These are phyloP conservation scores for Andricus grossulariae DNA, from an alignment of 1,140 invertebrate species.

Conservation along the genomic window DNA sequence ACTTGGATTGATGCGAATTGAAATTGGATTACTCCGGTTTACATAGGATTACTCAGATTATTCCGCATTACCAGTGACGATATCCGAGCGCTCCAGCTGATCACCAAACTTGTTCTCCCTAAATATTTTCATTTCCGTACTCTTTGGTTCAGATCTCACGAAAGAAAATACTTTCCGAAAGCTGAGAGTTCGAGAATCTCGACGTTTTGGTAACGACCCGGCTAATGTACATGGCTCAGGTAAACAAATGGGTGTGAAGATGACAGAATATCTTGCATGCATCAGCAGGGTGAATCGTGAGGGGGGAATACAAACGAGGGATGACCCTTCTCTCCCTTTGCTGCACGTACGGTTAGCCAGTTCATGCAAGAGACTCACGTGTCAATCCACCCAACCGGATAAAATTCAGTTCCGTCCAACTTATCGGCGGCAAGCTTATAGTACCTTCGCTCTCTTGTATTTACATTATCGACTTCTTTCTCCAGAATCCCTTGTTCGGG, in stretches of 20 bases:
- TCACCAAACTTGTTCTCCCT: no score
- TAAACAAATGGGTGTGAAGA: constrained; percentile 15
- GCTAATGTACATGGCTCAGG: background rate
- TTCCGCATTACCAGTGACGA: no score
- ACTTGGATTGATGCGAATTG: no score
- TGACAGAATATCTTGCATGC: constrained; percentile 24
- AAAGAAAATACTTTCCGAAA: no score
- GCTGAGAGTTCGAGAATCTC: no score
- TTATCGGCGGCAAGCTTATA: background rate
- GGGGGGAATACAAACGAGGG: constrained; percentile 29
- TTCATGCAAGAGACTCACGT: constrained; percentile 18
- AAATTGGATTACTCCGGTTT: no score
- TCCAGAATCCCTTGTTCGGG: background rate
- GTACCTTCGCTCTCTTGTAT: background rate
- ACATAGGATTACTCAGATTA: no score
- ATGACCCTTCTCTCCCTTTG: constrained; percentile 12
- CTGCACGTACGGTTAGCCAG: background rate
- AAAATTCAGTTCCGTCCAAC: constrained; percentile 25
- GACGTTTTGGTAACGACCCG: no score
- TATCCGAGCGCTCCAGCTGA: no score
- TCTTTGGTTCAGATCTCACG: no score
- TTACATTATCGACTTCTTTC: constrained; percentile 25
- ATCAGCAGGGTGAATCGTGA: constrained; percentile 14
- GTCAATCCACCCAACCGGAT: background rate
- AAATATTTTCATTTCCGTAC: no score